Evolutionary conservation across 2,888 invertebrate species (phyloP).

Genomic region (Ceramica pisi): DNA sequence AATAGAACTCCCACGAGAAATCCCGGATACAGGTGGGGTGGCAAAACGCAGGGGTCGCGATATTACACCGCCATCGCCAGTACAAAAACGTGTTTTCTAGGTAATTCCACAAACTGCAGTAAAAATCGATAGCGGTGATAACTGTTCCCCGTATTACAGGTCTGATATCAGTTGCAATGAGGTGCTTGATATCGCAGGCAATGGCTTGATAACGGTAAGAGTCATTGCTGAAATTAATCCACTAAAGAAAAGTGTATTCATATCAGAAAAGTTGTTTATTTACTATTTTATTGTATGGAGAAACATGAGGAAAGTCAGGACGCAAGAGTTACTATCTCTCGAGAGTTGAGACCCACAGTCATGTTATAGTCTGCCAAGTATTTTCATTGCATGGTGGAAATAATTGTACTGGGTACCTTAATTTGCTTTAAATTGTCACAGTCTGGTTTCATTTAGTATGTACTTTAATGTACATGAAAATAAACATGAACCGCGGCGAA

Average conservation of each 20-base stretch:
- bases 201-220: slow-evolving; percentile 49
- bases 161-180: slow-evolving; percentile 49
- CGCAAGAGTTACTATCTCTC: not conserved
- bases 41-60: slow-evolving; percentile 75
- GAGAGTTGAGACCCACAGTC: not conserved
- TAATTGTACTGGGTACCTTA: slow-evolving; percentile 32
- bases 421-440: slow-evolving; percentile 48
- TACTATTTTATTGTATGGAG: not conserved
- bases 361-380: slow-evolving; percentile 36
- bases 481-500: slow-evolving; percentile 30
- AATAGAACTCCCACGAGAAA: slow-evolving; percentile 85
- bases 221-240: slow-evolving; percentile 41
- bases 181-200: slow-evolving; percentile 43
- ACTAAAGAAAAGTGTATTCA: slow-evolving; percentile 15
- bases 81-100: slow-evolving; percentile 71
- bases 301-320: not conserved
- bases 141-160: slow-evolving; percentile 40
- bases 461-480: slow-evolving; percentile 27
- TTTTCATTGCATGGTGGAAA: slow-evolving; percentile 45
- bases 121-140: slow-evolving; percentile 65
- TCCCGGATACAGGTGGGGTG: slow-evolving; percentile 82
- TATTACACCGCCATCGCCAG: slow-evolving; percentile 71
- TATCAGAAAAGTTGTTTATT: not conserved
- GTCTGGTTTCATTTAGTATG: slow-evolving; percentile 27
- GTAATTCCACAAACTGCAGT: slow-evolving; percentile 74